A percentile compares a stretch with the other conserved stretches of the same genome.
These are phyloP conservation scores for Colinus virginianus DNA, from an alignment of 2,113 vertebrate genomes.

Conservation along the genomic window DNA sequence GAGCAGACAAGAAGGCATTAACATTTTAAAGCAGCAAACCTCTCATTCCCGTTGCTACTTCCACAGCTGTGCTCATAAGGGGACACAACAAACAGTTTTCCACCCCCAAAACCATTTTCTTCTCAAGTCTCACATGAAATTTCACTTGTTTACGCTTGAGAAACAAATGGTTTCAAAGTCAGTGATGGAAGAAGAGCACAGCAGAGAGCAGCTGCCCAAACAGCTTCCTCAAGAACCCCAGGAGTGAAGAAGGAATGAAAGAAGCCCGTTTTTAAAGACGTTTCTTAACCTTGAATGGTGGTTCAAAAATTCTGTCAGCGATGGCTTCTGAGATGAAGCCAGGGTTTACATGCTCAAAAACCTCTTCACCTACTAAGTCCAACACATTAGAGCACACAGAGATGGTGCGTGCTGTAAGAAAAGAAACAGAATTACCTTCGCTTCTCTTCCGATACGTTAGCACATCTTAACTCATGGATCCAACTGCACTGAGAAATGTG, in stretches of 20 bases:
- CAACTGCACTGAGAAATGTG: not conserved
- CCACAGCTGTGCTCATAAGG: not conserved
- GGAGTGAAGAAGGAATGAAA: not conserved
- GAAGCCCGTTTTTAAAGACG: not conserved
- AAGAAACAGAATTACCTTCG: not conserved
- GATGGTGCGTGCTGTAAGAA: not conserved
- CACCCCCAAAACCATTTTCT: not conserved
- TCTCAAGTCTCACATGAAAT: not conserved
- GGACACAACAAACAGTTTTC: not conserved
- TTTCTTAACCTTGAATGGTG: not conserved
- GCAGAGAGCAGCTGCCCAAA: not conserved
- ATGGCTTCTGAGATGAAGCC: not conserved
- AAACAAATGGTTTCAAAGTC: not conserved
- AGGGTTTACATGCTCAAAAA: not conserved
- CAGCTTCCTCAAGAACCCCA: not conserved
- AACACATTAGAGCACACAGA: not conserved
- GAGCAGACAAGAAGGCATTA: conserved; percentile 32
- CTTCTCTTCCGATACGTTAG: not conserved
- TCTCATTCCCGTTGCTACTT: not conserved
- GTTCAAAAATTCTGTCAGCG: not conserved
- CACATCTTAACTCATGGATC: not conserved
- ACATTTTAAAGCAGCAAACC: not conserved
- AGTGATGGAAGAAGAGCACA: not conserved
- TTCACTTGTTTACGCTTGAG: not conserved
- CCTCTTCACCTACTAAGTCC: not conserved